phyloP scores from a whole-genome alignment of 2,113 vertebrate genomes.

The Brienomyrus brachyistius region DNA sequence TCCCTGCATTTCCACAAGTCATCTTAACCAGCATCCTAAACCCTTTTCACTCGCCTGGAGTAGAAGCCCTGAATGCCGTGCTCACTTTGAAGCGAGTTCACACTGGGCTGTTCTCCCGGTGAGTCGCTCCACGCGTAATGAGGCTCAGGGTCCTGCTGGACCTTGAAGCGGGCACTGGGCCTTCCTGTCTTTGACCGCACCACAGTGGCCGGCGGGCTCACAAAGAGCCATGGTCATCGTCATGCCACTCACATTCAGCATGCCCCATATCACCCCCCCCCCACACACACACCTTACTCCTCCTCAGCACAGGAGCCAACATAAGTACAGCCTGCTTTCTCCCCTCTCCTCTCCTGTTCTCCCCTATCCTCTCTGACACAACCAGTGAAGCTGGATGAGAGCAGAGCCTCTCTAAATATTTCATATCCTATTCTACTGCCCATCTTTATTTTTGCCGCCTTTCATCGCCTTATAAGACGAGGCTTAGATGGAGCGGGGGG shows the following conservation, averaged over 20 bases:
- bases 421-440: conserved; percentile 48
- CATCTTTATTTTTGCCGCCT: conserved; percentile 34
- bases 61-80: background rate
- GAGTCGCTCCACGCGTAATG: background rate
- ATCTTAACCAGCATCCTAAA: background rate
- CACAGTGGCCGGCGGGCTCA: conserved; percentile 44
- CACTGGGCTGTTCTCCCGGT: background rate
- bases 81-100: background rate
- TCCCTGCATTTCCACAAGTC: background rate
- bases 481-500: conserved; percentile 7
- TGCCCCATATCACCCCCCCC: background rate
- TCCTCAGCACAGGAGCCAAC: conserved; percentile 30
- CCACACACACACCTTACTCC: background rate
- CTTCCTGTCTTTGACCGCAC: conserved; percentile 41
- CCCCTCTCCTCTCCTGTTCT: conserved; percentile 23
- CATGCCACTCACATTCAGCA: conserved; percentile 50
- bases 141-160: background rate
- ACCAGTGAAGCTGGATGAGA: conserved; percentile 25
- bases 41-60: background rate
- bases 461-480: conserved; percentile 32
- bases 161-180: background rate
- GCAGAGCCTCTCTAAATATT: conserved; percentile 54
- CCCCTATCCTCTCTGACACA: conserved; percentile 39
- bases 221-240: conserved; percentile 29
- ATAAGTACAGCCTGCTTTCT: conserved; percentile 40